Conservation (phyloP, 2,113 vertebrate genomes). For the Jacana jacana region DNA sequence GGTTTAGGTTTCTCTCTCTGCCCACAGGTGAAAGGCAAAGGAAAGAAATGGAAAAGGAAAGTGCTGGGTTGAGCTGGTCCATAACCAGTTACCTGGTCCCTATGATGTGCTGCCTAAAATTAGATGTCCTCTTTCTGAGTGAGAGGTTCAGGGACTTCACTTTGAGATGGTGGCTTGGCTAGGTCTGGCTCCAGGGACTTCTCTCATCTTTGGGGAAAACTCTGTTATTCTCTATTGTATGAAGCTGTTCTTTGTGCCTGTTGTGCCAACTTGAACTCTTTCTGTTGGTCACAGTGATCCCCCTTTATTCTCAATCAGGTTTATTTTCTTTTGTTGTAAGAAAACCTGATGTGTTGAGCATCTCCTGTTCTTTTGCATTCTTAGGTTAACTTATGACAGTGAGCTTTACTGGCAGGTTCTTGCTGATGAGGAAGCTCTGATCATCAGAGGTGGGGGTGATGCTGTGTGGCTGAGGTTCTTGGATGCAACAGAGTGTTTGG, state of each 20-base stretch:
- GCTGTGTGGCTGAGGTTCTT: not conserved
- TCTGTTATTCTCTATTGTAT: not conserved
- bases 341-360: not conserved
- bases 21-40: not conserved
- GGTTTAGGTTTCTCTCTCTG: not conserved
- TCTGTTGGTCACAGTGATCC: not conserved
- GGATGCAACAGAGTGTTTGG: not conserved
- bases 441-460: not conserved
- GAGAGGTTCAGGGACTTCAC: not conserved
- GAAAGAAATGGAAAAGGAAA: not conserved
- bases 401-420: not conserved
- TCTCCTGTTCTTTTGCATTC: not conserved
- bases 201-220: not conserved
- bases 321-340: not conserved
- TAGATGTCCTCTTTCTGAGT: not conserved
- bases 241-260: not conserved
- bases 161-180: not conserved
- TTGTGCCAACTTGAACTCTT: not conserved
- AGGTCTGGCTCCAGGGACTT: not conserved
- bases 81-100: not conserved
- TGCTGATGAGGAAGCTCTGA: not conserved
- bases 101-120: not conserved
- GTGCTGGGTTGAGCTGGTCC: not conserved
- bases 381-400: not conserved
- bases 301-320: not conserved